These are phyloP conservation scores for Phenganax subtilis DNA, from an alignment of 92 coral and sea anemone genomes.

Conservation along the genomic window DNA sequence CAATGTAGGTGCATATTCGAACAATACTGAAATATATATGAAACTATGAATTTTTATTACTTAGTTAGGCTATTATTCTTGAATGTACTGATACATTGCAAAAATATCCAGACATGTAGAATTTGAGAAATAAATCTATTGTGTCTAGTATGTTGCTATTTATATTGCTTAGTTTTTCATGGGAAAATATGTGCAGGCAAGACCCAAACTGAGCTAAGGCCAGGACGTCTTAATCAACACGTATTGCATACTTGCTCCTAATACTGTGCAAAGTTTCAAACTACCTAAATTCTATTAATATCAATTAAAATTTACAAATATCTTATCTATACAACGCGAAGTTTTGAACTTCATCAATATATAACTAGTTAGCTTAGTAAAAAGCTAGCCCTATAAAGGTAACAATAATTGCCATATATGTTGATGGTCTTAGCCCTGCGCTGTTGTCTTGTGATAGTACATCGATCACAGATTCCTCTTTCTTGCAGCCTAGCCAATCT, in stretches of 20 bases:
- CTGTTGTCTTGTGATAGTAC: neutral
- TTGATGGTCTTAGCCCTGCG: constrained; percentile 1
- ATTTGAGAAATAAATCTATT: no score
- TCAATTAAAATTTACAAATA: constrained; percentile 13
- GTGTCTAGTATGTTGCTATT: no score
- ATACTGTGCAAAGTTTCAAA: neutral
- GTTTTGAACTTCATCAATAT: constrained; percentile 8
- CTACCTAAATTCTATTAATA: neutral
- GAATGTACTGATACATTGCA: no score
- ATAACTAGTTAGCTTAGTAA: neutral
- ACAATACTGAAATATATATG: neutral
- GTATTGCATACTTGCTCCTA: neutral
- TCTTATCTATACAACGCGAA: constrained; percentile 8
- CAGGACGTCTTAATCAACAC: no score
- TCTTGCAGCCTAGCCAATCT: constrained; percentile 28
- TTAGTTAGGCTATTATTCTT: no score
- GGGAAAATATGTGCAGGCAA: no score
- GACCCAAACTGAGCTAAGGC: no score
- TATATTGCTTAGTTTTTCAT: no score
- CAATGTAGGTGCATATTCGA: neutral
- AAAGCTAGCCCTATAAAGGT: neutral
- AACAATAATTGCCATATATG: neutral
- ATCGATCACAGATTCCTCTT: neutral
- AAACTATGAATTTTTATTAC: neutral
- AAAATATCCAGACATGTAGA: no score